Base-by-base conservation (phyloP, 1,140 invertebrate genomes). In the Scaptomyza hsui region DNA sequence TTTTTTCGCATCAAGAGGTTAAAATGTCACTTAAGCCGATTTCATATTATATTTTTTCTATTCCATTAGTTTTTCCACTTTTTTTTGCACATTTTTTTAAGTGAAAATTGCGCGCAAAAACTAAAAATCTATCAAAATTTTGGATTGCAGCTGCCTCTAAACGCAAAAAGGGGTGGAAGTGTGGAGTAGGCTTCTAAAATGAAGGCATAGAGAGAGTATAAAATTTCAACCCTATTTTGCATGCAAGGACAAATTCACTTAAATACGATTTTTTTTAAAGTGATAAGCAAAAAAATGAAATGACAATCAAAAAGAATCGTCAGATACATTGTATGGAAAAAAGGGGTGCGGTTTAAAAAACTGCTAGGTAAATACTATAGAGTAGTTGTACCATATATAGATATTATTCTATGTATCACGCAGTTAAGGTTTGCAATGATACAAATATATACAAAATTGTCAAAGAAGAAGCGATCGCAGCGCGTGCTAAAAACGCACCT, bases 21-120 rank as follows among this genome's bases (percentile, higher is more conserved):
- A 86, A 78, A 85, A 86, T 82, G 82, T 88, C 82, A 89, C 71
- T 72, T 82, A 78, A 82, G 78, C 75, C 42, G 82, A 86, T 85
- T 80, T 45, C 19, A 39, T 16, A 52, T 19, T 7, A 18, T n/a
- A 52, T 51, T 64, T 70, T 64, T 81, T 81, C 82, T 69, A 4
- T 47, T 37, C 75, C 83, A 75, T 83, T 82, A 78, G 52, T 74
- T 65, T 72, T 67, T 44, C 53, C 47, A 56, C 47, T 63, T 63
- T 62, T 62, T 61, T 61, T 47, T 42, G 41, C 15, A 45, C 15
- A 47, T 74, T 82, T 82, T 82, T 81, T 73, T 45, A 61, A 32
- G 26, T 44, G 69, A 52, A 83, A 81, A 75, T 61, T 68, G 76
- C 75, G 80, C 80, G 70, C 74, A 64, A 65, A 75, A 45, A 29